These are phyloP conservation scores for Drosophila kanekoi DNA, from an alignment of 2,888 invertebrate genomes.

Conservation along the genomic window DNA sequence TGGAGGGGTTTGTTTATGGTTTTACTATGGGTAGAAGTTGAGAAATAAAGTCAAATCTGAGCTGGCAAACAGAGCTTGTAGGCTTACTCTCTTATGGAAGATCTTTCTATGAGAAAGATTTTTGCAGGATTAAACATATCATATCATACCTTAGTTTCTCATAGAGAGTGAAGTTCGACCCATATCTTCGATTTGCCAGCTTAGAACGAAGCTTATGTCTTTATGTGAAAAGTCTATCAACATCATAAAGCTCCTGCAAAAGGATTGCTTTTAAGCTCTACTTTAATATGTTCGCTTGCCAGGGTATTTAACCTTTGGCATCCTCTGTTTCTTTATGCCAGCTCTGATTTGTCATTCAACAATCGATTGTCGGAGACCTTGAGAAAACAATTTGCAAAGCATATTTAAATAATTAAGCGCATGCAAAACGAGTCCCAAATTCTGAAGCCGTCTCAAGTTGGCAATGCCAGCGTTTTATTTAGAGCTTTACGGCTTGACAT, in stretches of 20 bases:
- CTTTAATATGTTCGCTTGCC: too few relatives aligned
- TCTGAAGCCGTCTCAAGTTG: slow-evolving; percentile 21
- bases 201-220: too few relatives aligned
- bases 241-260: too few relatives aligned
- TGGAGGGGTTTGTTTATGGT: neutral
- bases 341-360: slow-evolving; percentile 12
- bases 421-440: slow-evolving; percentile 25
- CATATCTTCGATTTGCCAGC: too few relatives aligned
- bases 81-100: neutral
- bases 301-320: neutral
- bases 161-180: too few relatives aligned
- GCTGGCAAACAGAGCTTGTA: neutral
- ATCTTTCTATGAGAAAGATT: too few relatives aligned
- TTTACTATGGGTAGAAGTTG: neutral
- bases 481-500: slow-evolving; percentile 37
- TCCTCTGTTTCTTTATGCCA: neutral
- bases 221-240: too few relatives aligned
- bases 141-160: too few relatives aligned
- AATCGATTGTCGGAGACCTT: slow-evolving; percentile 50
- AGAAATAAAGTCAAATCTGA: neutral
- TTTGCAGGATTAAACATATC: too few relatives aligned
- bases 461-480: slow-evolving; percentile 18
- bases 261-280: too few relatives aligned
- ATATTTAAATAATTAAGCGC: slow-evolving; percentile 50
- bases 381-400: slow-evolving; percentile 42